Conservation (phyloP, 37 sponge, comb jelly and placozoan genomes). For the Lycopodina hypogea region DNA sequence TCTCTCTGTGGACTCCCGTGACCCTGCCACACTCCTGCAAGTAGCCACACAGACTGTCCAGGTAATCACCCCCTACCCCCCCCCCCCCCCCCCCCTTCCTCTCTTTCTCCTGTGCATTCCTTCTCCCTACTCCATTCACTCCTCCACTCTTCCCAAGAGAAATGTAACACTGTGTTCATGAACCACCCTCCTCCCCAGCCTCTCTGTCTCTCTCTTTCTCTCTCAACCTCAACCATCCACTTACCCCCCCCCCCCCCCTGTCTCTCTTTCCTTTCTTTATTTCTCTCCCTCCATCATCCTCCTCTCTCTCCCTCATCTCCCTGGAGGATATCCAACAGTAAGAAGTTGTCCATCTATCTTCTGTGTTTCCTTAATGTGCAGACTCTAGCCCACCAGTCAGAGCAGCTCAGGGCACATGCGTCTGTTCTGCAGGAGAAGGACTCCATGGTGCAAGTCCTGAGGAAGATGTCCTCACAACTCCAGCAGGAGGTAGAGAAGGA, state of each 20-base stretch:
- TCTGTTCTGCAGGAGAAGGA: background rate
- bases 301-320: too few relatives aligned
- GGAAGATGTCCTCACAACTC: background rate
- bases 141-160: background rate
- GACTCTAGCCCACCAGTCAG: background rate
- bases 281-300: too few relatives aligned
- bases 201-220: too few relatives aligned
- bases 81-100: background rate
- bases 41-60: background rate
- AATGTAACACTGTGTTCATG: too few relatives aligned
- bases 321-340: too few relatives aligned
- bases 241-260: too few relatives aligned
- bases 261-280: too few relatives aligned
- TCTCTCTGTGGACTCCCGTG: background rate
- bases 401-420: background rate
- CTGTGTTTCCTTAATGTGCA: too few relatives aligned
- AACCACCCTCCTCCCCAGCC: too few relatives aligned
- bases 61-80: background rate
- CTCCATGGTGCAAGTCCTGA: background rate
- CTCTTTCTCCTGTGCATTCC: background rate
- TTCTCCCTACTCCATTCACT: background rate
- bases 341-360: too few relatives aligned
- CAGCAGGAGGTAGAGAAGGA: slow-evolving; percentile 13
- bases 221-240: too few relatives aligned
- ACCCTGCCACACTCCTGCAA: background rate